Evolutionary conservation across 2,113 vertebrate species (phyloP).

Genomic region (Eretmochelys imbricata): DNA sequence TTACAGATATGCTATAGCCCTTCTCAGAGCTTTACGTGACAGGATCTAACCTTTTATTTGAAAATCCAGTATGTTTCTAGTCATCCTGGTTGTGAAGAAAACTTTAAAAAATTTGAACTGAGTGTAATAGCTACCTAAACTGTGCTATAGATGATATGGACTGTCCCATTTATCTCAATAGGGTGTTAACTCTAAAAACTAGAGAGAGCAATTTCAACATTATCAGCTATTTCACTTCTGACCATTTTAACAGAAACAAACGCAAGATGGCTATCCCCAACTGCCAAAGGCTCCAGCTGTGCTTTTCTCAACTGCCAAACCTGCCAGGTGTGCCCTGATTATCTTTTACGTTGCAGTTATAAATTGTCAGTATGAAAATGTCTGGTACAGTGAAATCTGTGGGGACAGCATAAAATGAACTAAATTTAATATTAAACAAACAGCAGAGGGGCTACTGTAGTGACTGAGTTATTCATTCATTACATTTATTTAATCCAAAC

Average conservation of each 20-base stretch:
- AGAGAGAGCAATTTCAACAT: neutral
- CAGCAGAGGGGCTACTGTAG: neutral
- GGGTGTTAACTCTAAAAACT: neutral
- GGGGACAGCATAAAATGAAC: neutral
- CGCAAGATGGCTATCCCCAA: neutral
- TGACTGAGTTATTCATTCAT: neutral
- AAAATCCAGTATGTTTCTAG: neutral
- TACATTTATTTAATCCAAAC: neutral
- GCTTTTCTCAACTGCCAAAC: neutral
- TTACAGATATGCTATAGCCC: neutral
- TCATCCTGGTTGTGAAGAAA: neutral
- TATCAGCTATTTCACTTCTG: neutral
- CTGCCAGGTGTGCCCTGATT: neutral
- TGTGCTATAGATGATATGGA: neutral
- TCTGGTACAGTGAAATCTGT: neutral
- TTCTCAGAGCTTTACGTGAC: neutral
- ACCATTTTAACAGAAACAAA: neutral
- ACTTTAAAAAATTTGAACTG: neutral
- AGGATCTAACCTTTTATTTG: neutral
- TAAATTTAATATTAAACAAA: neutral
- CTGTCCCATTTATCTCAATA: neutral
- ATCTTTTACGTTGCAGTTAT: neutral
- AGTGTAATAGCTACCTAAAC: neutral
- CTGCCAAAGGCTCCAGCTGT: neutral
- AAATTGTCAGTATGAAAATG: neutral